These are phyloP conservation scores for Platynereis dumerilii DNA, from an alignment of 2,888 invertebrate genomes.

Conservation along the genomic window DNA sequence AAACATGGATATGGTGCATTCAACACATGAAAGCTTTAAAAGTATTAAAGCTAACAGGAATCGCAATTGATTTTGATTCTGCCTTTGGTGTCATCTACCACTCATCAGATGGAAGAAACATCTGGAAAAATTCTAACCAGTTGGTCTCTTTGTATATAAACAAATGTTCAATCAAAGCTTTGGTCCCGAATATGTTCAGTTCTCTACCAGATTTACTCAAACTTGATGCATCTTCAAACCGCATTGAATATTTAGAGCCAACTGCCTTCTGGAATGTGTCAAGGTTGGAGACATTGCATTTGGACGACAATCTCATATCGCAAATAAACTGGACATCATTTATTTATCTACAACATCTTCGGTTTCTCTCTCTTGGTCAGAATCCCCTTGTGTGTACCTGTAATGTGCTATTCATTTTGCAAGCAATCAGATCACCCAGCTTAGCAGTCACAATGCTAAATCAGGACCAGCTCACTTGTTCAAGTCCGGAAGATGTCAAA, in stretches of 20 bases:
- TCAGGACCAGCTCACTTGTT: not conserved
- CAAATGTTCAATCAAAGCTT: too few species aligned
- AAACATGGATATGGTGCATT: too few species aligned
- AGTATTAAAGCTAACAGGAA: too few species aligned
- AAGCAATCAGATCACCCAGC: not conserved
- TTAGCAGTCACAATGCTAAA: not conserved
- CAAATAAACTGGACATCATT: not conserved
- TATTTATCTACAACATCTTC: not conserved
- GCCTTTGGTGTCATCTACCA: too few species aligned
- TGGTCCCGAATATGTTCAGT: too few species aligned
- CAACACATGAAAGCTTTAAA: too few species aligned
- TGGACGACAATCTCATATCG: not conserved
- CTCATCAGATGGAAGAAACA: too few species aligned
- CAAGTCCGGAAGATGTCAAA: not conserved
- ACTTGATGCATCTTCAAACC: not conserved
- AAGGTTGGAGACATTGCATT: not conserved
- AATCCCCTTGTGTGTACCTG: slow-evolving; percentile 1
- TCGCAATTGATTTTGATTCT: too few species aligned
- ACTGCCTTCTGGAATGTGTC: not conserved
- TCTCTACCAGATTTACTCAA: not conserved
- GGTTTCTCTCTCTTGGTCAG: not conserved
- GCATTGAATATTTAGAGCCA: not conserved
- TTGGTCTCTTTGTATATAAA: too few species aligned
- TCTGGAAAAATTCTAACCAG: too few species aligned
- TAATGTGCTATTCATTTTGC: not conserved